Base-by-base conservation (phyloP, 2,888 invertebrate genomes). In the Tuberolachnus salignus region DNA sequence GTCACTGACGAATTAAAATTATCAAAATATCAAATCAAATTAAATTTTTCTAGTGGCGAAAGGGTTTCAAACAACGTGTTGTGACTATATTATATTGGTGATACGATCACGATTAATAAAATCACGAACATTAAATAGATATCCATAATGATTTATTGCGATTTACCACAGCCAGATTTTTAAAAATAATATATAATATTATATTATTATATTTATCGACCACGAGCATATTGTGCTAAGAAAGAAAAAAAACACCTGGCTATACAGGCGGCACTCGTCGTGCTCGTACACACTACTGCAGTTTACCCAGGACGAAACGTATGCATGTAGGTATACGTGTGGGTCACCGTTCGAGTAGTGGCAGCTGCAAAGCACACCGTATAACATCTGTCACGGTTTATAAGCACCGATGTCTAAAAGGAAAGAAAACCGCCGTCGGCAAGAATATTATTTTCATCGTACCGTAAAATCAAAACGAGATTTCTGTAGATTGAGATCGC, bases 161-260 rank as follows among this genome's bases (percentile, higher is more conserved):
- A 67, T 67, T 55, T 55, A 14, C 55, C 3, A 6, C 10, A 26
- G 21, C 21, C 14, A 70, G 70, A 70, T 70, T 55, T 55, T 42
- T 11, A 23, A 63, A 34, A n/a, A n/a, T n/a, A n/a, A n/a, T n/a
- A n/a, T n/a, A 23, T 49, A 66, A 34, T 34, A 34, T 4, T 4
- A 34, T 34, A 34, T 34, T 34, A 34, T 6, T 19, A 42, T 26
- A 51, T 49, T 14, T 44, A 70, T 44, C 44, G 44, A 11, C 26
- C 16, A 51, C 71, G n/a, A n/a, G 46, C 46, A 3, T 59, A n/a
- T n/a, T n/a, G 23, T 23, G 46, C 21, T 8, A 10, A 34, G 16
- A 66, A n/a, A n/a, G n/a, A 71, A 71, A 71, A 70, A 70, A 46
- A 71, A 71, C 71, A 71, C 71, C 71, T 71, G 71, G 71, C n/a